These are phyloP conservation scores for Trachops cirrhosus DNA, from an alignment of 2,797 vertebrate species.

Conservation along the genomic window DNA sequence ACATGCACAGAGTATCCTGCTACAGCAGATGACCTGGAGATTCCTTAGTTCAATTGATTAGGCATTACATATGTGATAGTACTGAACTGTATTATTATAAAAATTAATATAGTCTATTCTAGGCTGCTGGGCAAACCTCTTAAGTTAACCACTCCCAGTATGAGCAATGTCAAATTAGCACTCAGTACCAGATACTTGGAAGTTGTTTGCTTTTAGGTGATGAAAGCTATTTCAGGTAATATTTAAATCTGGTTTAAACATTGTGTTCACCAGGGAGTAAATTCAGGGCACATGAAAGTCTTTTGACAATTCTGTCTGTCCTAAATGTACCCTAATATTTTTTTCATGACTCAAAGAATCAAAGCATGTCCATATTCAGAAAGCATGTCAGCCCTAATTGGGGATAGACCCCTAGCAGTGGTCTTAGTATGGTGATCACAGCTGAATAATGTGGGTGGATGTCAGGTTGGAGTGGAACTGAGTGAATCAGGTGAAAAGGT, in stretches of 20 bases:
- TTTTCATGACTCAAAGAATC: not conserved
- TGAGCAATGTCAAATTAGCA: not conserved
- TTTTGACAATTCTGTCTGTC: not conserved
- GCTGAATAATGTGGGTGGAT: not conserved
- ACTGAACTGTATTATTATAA: not conserved
- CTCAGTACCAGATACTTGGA: not conserved
- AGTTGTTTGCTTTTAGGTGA: not conserved
- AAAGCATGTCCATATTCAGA: not conserved
- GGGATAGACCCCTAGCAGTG: not conserved
- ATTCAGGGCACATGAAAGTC: not conserved
- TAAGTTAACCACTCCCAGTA: not conserved
- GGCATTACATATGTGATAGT: not conserved
- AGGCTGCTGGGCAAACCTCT: not conserved
- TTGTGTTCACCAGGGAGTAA: not conserved
- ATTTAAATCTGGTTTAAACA: not conserved
- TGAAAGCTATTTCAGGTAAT: not conserved
- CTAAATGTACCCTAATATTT: not conserved
- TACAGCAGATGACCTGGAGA: not conserved
- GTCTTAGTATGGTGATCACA: not conserved
- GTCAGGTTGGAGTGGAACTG: not conserved
- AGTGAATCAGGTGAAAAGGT: not conserved
- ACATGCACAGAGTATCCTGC: not conserved
- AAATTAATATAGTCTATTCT: not conserved
- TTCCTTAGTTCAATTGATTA: not conserved
- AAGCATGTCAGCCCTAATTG: not conserved